Evolutionary conservation across 2,888 invertebrate species (phyloP), one percentile per base, ranked within the genome.

Genomic region (Conistra vaccinii): DNA sequence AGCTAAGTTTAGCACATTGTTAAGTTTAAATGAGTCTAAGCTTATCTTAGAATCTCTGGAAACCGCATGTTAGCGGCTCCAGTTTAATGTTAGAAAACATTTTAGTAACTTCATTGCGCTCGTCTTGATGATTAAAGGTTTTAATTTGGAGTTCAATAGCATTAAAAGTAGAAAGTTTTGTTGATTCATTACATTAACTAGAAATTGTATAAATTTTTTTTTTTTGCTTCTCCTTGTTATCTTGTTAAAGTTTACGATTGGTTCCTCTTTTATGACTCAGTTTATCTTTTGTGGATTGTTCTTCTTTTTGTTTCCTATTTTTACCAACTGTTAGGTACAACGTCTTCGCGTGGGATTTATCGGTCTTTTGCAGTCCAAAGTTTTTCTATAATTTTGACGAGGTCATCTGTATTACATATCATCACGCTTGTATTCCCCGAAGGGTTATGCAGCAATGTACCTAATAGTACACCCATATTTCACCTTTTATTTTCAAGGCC

Each of bases 11-110:
- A 87, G 81, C 80, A 78, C 80, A 84, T 80, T 86, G 89, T 88
- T 83, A 84, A 87, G 78, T 87, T 86, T 86, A 87, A 86, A 86
- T 87, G 88, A 87, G 87, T 82, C 82, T 86, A 63, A 78, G 85
- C 76, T 88, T 87, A 88, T 87, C 87, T 81, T 76, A 74, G 77
- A 71, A 87, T 88, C 87, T 88, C 76, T 68, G 65, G 39, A 66
- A 78, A 77, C 85, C 85, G 78, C 88, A 55, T 81, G 77, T 79
- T 81, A 76, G 74, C 76, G 48, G 23, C 76, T n/a, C 35, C 17
- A 12, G 65, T 55, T 58, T 63, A 73, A 80, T 73, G 73, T 55
- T 42, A 26, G 51, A 66, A 65, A 80, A 78, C 72, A 80, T 80
- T 57, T 85, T 73, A 42, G 69, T 73, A 80, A 86, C 83, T 81